phyloP scores from a whole-genome alignment of 2,888 invertebrate genomes.

The Mactromeris polynyma region DNA sequence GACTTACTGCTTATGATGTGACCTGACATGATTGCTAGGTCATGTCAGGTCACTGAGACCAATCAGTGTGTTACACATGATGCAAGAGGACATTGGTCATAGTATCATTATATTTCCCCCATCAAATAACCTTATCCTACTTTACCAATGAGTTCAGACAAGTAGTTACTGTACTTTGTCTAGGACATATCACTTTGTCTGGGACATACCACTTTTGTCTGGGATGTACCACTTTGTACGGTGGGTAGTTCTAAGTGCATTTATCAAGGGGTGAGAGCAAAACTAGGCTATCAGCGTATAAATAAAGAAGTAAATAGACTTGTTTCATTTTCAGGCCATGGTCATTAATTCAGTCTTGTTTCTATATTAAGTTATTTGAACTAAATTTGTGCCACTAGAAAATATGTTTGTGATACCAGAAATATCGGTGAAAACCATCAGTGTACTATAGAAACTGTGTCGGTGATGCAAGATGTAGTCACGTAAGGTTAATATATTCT shows the following conservation, averaged over 20 bases:
- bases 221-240: neutral
- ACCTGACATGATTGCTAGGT: constrained; percentile 55
- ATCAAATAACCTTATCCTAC: neutral
- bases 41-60: constrained; percentile 11
- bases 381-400: neutral
- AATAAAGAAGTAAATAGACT: too few relatives aligned
- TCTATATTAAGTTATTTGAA: neutral
- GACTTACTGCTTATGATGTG: constrained; percentile 35
- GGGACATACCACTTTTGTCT: neutral
- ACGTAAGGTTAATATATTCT: too few relatives aligned
- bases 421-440: neutral
- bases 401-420: neutral
- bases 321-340: too few relatives aligned
- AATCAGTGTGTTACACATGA: neutral
- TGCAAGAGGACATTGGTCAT: neutral
- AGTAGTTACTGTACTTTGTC: neutral
- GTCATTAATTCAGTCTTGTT: neutral
- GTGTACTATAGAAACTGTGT: too few relatives aligned
- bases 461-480: too few relatives aligned
- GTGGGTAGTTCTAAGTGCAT: neutral
- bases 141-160: neutral
- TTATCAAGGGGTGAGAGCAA: too few relatives aligned
- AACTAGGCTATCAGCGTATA: too few relatives aligned
- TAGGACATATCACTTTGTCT: neutral
- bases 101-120: neutral